Conservation (phyloP, 2,888 invertebrate species). For the Baccha elongata region DNA sequence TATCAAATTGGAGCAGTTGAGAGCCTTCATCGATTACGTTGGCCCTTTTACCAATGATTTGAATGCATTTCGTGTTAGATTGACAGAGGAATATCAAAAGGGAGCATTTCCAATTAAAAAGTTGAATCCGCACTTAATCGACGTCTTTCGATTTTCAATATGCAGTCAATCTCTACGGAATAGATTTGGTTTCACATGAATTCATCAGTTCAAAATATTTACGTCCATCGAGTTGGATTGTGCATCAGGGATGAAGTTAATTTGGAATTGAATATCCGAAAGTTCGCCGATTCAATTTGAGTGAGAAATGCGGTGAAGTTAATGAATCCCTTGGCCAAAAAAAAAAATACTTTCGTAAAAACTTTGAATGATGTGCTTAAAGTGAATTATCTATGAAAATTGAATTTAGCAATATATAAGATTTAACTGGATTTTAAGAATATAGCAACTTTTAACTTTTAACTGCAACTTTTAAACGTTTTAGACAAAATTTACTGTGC, state of each 20-base stretch:
- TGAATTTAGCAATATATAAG: too few species aligned
- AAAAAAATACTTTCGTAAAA: too few species aligned
- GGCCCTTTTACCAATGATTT: constrained; percentile 19
- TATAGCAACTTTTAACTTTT: too few species aligned
- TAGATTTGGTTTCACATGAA: constrained; percentile 36
- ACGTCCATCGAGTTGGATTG: not conserved
- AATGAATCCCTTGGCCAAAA: too few species aligned
- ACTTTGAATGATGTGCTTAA: too few species aligned
- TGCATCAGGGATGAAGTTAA: not conserved
- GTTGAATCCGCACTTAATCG: constrained; percentile 54
- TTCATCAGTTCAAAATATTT: constrained; percentile 20
- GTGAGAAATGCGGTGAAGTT: too few species aligned
- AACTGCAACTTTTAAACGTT: too few species aligned
- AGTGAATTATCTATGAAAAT: too few species aligned
- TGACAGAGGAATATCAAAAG: not conserved
- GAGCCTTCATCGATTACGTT: constrained; percentile 59
- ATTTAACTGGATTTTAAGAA: too few species aligned
- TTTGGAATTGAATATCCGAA: not conserved
- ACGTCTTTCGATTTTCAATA: constrained; percentile 49
- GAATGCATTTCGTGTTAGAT: constrained; percentile 23
- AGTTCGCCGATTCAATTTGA: not conserved
- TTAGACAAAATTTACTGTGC: too few species aligned
- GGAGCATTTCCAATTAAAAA: constrained; percentile 47
- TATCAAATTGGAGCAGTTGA: constrained; percentile 61
- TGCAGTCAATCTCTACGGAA: constrained; percentile 27